These are phyloP conservation scores for Heterodera filipjevi DNA, from an alignment of 2,888 invertebrate genomes.

Conservation along the genomic window DNA sequence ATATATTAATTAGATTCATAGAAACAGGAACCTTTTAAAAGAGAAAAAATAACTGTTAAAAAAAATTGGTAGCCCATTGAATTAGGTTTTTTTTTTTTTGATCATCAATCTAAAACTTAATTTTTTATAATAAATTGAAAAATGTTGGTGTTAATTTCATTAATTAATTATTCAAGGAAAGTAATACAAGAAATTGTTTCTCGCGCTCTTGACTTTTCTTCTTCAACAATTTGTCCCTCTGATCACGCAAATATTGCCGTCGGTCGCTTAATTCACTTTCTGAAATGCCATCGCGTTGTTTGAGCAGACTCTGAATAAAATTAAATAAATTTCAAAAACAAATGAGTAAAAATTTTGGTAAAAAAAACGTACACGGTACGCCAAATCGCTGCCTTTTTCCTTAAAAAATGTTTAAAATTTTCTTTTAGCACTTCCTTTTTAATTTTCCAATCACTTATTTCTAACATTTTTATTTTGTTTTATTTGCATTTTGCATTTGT, in stretches of 20 bases:
- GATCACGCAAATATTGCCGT: slow-evolving; percentile 83
- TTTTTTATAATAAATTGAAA: too few species aligned
- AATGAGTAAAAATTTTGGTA: too few species aligned
- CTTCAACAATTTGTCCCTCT: slow-evolving; percentile 86
- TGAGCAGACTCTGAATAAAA: slow-evolving; percentile 33
- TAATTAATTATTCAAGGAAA: not conserved
- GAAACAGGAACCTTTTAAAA: too few species aligned
- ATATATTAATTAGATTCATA: too few species aligned
- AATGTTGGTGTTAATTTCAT: too few species aligned
- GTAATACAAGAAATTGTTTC: slow-evolving; percentile 67
- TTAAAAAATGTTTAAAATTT: not conserved
- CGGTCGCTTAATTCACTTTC: slow-evolving; percentile 65
- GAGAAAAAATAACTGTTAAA: too few species aligned
- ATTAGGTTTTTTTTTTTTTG: too few species aligned
- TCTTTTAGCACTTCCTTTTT: not conserved
- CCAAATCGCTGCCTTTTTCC: slow-evolving; percentile 13
- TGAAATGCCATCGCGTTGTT: slow-evolving; percentile 35
- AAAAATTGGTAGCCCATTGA: too few species aligned
- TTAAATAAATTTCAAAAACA: not conserved
- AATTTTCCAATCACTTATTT: too few species aligned
- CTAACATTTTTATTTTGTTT: too few species aligned
- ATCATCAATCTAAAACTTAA: too few species aligned
- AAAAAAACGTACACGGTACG: slow-evolving; percentile 11
- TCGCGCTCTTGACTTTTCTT: slow-evolving; percentile 86
- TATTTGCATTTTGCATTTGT: too few species aligned